phyloP scores from a whole-genome alignment of 1,140 invertebrate genomes.

The Meloidogyne chitwoodi region DNA sequence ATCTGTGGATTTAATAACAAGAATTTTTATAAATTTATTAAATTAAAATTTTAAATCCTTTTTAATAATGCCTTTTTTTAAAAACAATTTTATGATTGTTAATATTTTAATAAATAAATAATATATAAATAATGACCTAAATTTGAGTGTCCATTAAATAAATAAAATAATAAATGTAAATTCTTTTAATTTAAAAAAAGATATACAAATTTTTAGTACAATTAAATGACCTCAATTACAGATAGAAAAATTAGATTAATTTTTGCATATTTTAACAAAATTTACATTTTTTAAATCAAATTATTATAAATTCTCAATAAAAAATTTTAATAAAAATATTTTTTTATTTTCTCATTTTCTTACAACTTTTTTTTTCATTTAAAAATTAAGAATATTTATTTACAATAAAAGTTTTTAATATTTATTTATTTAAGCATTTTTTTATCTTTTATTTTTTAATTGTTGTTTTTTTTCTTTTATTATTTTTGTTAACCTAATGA shows the following conservation, averaged over 20 bases:
- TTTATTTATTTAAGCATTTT: not conserved
- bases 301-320: not conserved
- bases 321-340: too few species aligned
- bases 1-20: not conserved
- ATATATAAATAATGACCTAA: not conserved
- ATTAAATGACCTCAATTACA: too few species aligned
- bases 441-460: not conserved
- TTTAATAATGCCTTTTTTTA: too few species aligned
- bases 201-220: too few species aligned
- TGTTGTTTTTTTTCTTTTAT: too few species aligned
- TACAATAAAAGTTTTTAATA: not conserved
- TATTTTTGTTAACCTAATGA: too few species aligned
- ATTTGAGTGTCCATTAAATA: too few species aligned
- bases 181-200: too few species aligned
- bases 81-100: too few species aligned
- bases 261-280: not conserved
- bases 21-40: not conserved
- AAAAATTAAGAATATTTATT: not conserved
- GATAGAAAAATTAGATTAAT: too few species aligned
- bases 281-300: not conserved
- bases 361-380: not conserved
- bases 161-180: too few species aligned
- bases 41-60: not conserved
- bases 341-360: not conserved
- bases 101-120: too few species aligned